phyloP scores from a whole-genome alignment of 2,797 vertebrate genomes.

The Peromyscus aztecus region DNA sequence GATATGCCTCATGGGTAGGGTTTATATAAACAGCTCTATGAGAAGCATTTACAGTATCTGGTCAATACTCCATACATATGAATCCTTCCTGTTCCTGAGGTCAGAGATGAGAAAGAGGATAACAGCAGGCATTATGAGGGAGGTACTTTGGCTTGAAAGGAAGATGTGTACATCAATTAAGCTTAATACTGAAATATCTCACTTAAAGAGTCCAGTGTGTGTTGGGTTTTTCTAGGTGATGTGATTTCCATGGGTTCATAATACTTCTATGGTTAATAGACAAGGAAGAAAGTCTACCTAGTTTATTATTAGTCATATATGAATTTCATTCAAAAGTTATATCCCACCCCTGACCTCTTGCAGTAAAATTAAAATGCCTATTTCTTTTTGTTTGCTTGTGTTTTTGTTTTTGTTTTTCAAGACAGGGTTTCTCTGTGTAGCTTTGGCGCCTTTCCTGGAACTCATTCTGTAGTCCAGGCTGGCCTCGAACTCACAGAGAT shows the following conservation, averaged over 20 bases:
- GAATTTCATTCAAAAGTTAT: slow-evolving; percentile 31
- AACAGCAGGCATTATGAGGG: not conserved
- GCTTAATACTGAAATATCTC: slow-evolving; percentile 5
- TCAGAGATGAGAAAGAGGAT: not conserved
- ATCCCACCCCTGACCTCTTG: not conserved
- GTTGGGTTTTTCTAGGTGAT: not conserved
- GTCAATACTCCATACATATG: not conserved
- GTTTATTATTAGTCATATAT: not conserved
- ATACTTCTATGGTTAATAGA: not conserved
- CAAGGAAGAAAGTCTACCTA: not conserved
- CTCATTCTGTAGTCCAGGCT: no score
- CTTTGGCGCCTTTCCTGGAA: no score
- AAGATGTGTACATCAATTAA: not conserved
- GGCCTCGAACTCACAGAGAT: no score
- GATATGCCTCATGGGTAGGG: not conserved
- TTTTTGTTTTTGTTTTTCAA: no score
- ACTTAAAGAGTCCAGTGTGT: not conserved
- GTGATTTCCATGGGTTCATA: not conserved
- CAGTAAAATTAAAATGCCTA: slow-evolving; percentile 23
- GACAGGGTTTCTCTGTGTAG: no score
- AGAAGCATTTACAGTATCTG: not conserved
- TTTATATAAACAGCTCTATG: not conserved
- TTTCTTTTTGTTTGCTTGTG: not conserved
- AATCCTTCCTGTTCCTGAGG: not conserved
- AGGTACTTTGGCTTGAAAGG: not conserved